Conservation (phyloP, 2,113 vertebrate species). For the Vidua chalybeata region DNA sequence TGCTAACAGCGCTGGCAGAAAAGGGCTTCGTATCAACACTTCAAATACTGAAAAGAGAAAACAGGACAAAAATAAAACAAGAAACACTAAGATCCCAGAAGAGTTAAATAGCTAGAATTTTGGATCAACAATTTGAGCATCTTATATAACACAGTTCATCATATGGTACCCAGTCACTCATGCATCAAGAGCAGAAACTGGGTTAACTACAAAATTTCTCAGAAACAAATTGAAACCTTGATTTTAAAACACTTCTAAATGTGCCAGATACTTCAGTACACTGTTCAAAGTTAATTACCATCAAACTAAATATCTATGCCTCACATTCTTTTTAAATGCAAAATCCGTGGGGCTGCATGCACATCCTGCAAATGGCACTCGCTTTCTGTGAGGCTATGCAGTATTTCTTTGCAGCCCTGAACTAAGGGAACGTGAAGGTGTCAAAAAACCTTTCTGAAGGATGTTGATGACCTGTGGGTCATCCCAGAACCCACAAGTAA, state of each 20-base stretch:
- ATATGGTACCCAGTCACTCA: slow-evolving; percentile 58
- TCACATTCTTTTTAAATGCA: not conserved
- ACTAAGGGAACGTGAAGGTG: not conserved
- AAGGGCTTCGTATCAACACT: slow-evolving; percentile 63
- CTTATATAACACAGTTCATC: slow-evolving; percentile 63
- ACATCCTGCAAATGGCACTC: not conserved
- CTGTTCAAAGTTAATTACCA: slow-evolving; percentile 21
- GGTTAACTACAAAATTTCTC: slow-evolving; percentile 60
- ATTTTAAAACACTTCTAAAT: slow-evolving; percentile 55
- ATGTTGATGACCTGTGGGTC: not conserved
- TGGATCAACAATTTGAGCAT: slow-evolving; percentile 63
- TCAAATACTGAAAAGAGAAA: slow-evolving; percentile 61
- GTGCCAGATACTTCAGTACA: slow-evolving; percentile 6
- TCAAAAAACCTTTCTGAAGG: not conserved
- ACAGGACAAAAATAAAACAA: slow-evolving; percentile 66
- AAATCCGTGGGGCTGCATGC: not conserved
- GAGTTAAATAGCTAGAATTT: slow-evolving; percentile 65
- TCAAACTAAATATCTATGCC: not conserved
- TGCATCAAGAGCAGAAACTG: slow-evolving; percentile 60
- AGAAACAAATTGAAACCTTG: slow-evolving; percentile 51
- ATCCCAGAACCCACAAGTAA: not conserved
- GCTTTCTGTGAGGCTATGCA: not conserved
- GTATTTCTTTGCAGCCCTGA: not conserved
- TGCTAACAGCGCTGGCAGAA: slow-evolving; percentile 48
- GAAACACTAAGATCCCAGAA: slow-evolving; percentile 57